Evolutionary conservation across 2,113 vertebrate genomes (phyloP).

Genomic region (Heptranchias perlo): DNA sequence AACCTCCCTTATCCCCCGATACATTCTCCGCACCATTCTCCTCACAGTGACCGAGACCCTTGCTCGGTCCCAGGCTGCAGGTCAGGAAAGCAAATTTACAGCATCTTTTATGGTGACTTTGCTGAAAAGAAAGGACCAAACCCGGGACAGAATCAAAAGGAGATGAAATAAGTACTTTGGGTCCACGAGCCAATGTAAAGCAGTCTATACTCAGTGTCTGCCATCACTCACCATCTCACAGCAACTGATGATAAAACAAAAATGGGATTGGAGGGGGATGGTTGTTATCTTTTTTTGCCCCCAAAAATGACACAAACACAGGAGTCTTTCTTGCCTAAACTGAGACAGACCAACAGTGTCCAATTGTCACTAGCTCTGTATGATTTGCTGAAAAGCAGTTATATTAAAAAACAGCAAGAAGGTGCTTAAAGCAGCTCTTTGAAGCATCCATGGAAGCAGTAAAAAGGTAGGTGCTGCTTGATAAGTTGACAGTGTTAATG

Average conservation of each 20-base stretch:
- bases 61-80: neutral
- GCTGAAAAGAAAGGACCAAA: neutral
- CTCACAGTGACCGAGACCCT: no score
- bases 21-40: no score
- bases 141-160: neutral
- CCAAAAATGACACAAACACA: neutral
- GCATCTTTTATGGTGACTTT: no score
- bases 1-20: no score
- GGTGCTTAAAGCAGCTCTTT: neutral
- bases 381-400: no score
- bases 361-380: neutral
- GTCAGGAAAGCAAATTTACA: no score
- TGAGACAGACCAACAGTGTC: neutral
- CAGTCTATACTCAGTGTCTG: neutral
- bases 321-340: neutral
- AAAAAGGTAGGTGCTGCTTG: neutral
- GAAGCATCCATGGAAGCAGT: neutral
- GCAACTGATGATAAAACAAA: neutral
- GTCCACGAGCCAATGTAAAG: neutral
- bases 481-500: neutral
- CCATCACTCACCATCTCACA: neutral
- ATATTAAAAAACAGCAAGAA: neutral
- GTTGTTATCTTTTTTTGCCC: neutral
- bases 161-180: neutral
- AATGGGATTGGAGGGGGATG: neutral